Evolutionary conservation across 1,140 invertebrate genomes (phyloP).

Genomic region (Macrocentrus cingulum): DNA sequence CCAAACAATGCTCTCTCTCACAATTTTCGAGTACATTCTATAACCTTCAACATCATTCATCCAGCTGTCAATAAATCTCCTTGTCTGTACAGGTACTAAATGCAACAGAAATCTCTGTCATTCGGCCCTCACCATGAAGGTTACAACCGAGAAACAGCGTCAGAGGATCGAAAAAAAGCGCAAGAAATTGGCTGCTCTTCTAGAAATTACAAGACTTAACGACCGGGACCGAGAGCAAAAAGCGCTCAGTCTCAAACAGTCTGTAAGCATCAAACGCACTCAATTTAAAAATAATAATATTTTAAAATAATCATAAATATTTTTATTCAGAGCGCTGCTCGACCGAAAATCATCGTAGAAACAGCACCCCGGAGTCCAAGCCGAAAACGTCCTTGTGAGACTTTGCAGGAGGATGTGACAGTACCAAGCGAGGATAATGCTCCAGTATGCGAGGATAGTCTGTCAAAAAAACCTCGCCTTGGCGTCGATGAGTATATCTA

Average conservation of each 20-base stretch:
- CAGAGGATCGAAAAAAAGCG: slow-evolving; percentile 65
- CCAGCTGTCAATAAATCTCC: background rate
- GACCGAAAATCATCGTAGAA: background rate
- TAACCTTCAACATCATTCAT: no score
- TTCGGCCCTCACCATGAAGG: slow-evolving; percentile 35
- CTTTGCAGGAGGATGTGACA: no score
- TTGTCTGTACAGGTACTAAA: slow-evolving; percentile 9
- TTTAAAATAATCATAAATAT: background rate
- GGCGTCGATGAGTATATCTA: slow-evolving; percentile 60
- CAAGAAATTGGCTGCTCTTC: slow-evolving; percentile 65
- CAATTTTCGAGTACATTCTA: background rate
- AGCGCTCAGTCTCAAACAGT: slow-evolving; percentile 30
- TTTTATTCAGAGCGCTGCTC: background rate
- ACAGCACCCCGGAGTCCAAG: slow-evolving; percentile 13
- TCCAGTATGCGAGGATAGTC: no score
- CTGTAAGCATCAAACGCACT: no score
- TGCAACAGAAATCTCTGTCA: background rate
- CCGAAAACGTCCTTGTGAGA: slow-evolving; percentile 33
- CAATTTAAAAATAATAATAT: background rate
- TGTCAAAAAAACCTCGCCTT: slow-evolving; percentile 49
- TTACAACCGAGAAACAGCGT: slow-evolving; percentile 51
- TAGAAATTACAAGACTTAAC: slow-evolving; percentile 65
- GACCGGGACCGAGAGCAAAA: slow-evolving; percentile 58
- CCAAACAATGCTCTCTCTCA: background rate
- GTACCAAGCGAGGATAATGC: no score